These are phyloP conservation scores for Octonoba sinensis DNA, from an alignment of 2,888 invertebrate species.

Conservation along the genomic window DNA sequence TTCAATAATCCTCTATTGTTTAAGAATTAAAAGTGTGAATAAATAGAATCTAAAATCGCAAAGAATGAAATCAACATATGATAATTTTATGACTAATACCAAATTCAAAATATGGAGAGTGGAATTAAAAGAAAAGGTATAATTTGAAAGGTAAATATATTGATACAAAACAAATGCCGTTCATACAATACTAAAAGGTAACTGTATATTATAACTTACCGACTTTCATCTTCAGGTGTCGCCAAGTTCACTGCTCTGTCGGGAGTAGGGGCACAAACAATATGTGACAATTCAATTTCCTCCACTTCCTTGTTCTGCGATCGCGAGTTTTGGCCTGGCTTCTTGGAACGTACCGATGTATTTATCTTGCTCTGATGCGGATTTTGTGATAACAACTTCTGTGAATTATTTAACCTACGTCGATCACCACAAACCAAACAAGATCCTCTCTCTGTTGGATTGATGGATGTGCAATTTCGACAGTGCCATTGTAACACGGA, in stretches of 20 bases:
- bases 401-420: slow-evolving; percentile 27
- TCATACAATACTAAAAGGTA: too few relatives aligned
- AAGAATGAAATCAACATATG: too few relatives aligned
- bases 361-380: slow-evolving; percentile 37
- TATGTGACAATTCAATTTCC: slow-evolving; percentile 58
- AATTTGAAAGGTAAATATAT: too few relatives aligned
- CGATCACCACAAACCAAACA: slow-evolving; percentile 64
- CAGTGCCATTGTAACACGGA: slow-evolving; percentile 95
- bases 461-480: slow-evolving; percentile 87
- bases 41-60: too few relatives aligned
- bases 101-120: too few relatives aligned
- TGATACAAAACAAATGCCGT: too few relatives aligned
- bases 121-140: too few relatives aligned
- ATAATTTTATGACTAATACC: too few relatives aligned
- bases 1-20: too few relatives aligned
- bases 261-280: slow-evolving; percentile 49
- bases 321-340: slow-evolving; percentile 28
- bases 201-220: slow-evolving; percentile 19
- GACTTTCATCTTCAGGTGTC: slow-evolving; percentile 55
- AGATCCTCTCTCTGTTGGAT: slow-evolving; percentile 81
- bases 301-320: slow-evolving; percentile 46
- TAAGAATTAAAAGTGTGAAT: too few relatives aligned
- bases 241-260: slow-evolving; percentile 52
- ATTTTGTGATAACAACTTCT: slow-evolving; percentile 31
- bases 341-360: slow-evolving; percentile 44